These are phyloP conservation scores for Cheilosia vulpina DNA, from an alignment of 2,888 invertebrate species.

Conservation along the genomic window DNA sequence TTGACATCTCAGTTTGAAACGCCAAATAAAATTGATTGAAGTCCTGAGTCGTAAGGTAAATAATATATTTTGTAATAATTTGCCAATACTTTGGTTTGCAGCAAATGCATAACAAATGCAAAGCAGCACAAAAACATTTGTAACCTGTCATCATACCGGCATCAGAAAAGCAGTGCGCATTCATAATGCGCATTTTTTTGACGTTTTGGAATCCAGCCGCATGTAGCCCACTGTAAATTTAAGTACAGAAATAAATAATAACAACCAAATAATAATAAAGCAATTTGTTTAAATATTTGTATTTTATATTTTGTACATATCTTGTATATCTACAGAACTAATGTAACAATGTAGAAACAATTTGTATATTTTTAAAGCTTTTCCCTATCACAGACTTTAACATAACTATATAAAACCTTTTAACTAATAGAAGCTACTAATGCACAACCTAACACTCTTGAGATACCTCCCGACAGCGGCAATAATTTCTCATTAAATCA, in stretches of 20 bases:
- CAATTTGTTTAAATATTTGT: not conserved
- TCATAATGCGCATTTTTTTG: no score
- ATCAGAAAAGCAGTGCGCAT: no score
- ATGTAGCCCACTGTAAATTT: not conserved
- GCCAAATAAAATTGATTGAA: no score
- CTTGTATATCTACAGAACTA: constrained; percentile 3
- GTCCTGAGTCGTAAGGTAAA: no score
- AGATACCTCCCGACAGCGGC: constrained; percentile 22
- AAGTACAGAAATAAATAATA: not conserved
- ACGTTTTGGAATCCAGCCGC: no score
- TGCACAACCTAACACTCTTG: constrained; percentile 68
- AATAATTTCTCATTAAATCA: not conserved
- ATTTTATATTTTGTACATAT: not conserved
- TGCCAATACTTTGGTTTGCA: no score
- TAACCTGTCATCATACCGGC: no score
- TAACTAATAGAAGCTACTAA: constrained; percentile 65
- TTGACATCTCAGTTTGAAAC: no score
- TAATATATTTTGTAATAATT: no score
- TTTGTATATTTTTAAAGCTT: constrained; percentile 77
- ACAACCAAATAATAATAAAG: not conserved
- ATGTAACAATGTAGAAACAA: constrained; percentile 20
- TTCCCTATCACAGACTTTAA: constrained; percentile 80
- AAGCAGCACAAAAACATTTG: no score
- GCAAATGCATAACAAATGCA: no score
- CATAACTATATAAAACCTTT: constrained; percentile 57